A percentile compares a stretch with the other conserved stretches of the same genome.
phyloP scores from a whole-genome alignment of 2,113 vertebrate species.

The Vombatus ursinus region DNA sequence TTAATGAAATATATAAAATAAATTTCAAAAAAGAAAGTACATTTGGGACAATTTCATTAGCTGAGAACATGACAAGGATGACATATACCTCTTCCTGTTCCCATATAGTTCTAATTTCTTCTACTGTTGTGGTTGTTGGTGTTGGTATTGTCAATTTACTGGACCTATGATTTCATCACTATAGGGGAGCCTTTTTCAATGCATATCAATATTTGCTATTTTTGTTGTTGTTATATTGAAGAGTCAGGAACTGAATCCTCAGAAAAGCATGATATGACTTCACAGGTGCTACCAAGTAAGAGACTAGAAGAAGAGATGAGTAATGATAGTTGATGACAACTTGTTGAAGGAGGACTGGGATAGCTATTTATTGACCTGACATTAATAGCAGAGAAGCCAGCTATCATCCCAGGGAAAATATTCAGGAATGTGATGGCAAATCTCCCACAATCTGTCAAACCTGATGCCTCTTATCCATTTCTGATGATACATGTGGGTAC shows the following conservation, averaged over 20 bases:
- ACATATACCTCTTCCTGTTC: too few species aligned
- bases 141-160: not conserved
- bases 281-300: not conserved
- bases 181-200: not conserved
- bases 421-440: not conserved
- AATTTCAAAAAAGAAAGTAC: too few species aligned
- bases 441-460: not conserved
- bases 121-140: not conserved
- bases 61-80: too few species aligned
- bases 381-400: not conserved
- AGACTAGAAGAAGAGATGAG: not conserved
- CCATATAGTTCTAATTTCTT: too few species aligned
- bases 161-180: not conserved
- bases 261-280: not conserved
- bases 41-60: too few species aligned
- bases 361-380: not conserved
- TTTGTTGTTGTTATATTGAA: not conserved
- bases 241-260: not conserved
- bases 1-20: too few species aligned
- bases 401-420: not conserved
- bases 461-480: not conserved
- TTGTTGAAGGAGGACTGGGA: not conserved
- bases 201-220: not conserved
- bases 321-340: not conserved
- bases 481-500: not conserved